Evolutionary conservation across 2,113 vertebrate genomes (phyloP).

Genomic region (Microtus ochrogaster): DNA sequence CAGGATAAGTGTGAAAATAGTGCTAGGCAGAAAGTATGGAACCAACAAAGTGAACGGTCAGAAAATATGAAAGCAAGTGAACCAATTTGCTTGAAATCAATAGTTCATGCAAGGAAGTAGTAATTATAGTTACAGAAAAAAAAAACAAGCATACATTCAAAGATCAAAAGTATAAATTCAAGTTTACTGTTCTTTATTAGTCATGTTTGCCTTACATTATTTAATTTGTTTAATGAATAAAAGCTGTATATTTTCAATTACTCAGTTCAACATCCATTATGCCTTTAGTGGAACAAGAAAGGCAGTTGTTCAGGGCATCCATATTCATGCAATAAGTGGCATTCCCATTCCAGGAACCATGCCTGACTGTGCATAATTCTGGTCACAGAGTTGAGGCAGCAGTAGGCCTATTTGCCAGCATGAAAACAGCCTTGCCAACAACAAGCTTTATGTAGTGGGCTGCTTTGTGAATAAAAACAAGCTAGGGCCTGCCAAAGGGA

Average conservation of each 20-base stretch:
- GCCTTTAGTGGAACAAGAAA: not conserved
- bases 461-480: not conserved
- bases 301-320: not conserved
- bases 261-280: not conserved
- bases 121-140: not conserved
- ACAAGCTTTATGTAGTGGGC: not conserved
- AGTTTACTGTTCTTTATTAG: not conserved
- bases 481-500: not conserved
- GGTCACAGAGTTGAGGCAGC: not conserved
- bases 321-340: not conserved
- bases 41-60: not conserved
- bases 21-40: not conserved
- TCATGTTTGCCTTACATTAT: not conserved
- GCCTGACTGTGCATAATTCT: not conserved
- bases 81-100: not conserved
- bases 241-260: not conserved
- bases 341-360: not conserved
- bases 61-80: not conserved
- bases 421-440: not conserved
- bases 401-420: not conserved
- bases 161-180: not conserved
- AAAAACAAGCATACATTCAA: not conserved
- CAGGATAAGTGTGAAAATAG: not conserved
- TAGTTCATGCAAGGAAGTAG: not conserved
- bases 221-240: not conserved